Conservation (phyloP, 2,797 vertebrate genomes). For the Squalus acanthias region DNA sequence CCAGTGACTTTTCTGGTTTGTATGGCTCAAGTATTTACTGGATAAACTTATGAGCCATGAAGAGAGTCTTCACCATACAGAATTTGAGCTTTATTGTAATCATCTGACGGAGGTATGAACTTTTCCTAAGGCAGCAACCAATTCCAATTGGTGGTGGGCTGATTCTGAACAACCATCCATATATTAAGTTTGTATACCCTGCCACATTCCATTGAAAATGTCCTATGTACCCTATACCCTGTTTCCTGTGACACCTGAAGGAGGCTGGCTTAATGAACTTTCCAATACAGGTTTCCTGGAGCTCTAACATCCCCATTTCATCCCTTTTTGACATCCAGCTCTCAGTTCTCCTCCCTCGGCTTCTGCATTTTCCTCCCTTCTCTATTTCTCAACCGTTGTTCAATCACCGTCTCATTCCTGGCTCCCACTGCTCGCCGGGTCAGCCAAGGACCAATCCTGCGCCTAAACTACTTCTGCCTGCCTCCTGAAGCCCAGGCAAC, state of each 20-base stretch:
- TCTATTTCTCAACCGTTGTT: background rate
- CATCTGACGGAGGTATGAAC: background rate
- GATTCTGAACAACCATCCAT: conserved; percentile 1
- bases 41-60: background rate
- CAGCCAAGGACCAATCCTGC: background rate
- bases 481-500: background rate
- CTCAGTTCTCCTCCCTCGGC: background rate
- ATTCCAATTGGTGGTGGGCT: background rate
- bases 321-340: background rate
- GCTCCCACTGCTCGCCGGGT: background rate
- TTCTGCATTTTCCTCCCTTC: background rate
- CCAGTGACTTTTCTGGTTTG: background rate
- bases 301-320: background rate
- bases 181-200: background rate
- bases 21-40: background rate
- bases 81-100: background rate
- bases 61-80: background rate
- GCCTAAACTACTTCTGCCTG: background rate
- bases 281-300: background rate
- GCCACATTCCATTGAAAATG: background rate
- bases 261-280: background rate
- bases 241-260: background rate
- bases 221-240: background rate
- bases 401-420: background rate
- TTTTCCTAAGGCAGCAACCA: background rate